A percentile compares a stretch with the other conserved stretches of the same genome.
phyloP scores from a whole-genome alignment of 2,113 vertebrate species.

The Columba janthina region DNA sequence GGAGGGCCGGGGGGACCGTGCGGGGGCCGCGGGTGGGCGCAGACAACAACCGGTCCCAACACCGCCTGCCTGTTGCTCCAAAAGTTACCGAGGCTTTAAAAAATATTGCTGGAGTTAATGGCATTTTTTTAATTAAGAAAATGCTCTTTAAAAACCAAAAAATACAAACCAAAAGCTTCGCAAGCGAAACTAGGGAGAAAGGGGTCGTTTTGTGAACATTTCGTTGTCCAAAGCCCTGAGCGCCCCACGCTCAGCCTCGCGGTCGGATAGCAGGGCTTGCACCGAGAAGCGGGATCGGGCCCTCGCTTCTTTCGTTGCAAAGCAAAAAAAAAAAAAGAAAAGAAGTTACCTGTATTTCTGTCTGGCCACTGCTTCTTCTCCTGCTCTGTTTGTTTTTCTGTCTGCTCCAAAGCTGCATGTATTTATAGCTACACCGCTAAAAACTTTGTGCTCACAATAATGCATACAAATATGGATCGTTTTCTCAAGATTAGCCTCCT shows the following conservation, averaged over 20 bases:
- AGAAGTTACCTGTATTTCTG: neutral
- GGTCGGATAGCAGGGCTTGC: neutral
- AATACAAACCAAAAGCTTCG: neutral
- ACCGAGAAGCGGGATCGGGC: neutral
- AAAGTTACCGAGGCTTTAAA: neutral
- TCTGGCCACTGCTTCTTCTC: neutral
- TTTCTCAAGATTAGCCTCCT: neutral
- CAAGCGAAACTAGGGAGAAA: neutral
- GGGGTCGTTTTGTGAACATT: fast-evolving
- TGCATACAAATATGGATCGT: neutral
- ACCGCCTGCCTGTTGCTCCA: neutral
- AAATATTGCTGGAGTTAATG: neutral
- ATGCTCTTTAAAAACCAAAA: neutral
- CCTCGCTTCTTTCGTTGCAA: neutral
- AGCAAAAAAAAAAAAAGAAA: neutral
- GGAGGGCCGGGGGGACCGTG: neutral
- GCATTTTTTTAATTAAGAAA: neutral
- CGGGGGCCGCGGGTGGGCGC: neutral
- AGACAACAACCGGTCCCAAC: neutral
- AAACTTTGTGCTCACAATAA: neutral
- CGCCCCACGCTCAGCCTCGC: neutral
- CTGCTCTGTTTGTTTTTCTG: neutral
- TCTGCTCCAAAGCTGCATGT: neutral
- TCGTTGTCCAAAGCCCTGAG: fast-evolving
- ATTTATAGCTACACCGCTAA: neutral